Percentiles rank a stretch among this genome's conserved stretches.
These are phyloP conservation scores for Perccottus glenii DNA, from an alignment of 2,113 vertebrate genomes.

Conservation along the genomic window DNA sequence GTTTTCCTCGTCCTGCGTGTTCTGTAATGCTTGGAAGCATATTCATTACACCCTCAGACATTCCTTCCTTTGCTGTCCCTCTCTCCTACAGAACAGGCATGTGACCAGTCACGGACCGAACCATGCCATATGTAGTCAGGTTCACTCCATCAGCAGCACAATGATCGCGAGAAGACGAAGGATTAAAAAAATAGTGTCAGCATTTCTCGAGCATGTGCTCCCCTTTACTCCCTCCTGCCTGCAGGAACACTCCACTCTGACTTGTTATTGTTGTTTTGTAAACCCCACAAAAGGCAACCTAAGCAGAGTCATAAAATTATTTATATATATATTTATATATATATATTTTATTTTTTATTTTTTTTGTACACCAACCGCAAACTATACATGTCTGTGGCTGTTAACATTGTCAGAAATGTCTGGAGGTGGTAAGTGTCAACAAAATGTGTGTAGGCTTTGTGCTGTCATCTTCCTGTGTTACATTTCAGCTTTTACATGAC, in stretches of 20 bases:
- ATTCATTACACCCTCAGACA: conserved; percentile 64
- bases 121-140: conserved; percentile 73
- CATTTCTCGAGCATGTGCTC: conserved; percentile 55
- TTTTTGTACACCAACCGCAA: neutral
- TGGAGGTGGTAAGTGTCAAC: conserved; percentile 15
- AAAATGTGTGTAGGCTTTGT: neutral
- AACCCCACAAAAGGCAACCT: neutral
- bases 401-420: neutral
- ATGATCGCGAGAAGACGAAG: conserved; percentile 37
- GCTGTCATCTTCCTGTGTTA: neutral
- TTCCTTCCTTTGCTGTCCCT: conserved; percentile 35
- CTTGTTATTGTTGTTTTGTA: conserved; percentile 23
- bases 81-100: conserved; percentile 44
- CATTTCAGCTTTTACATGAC: conserved; percentile 18
- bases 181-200: conserved; percentile 50
- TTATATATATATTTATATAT: neutral
- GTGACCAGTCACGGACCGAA: conserved; percentile 44
- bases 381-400: neutral
- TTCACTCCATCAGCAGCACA: conserved; percentile 12
- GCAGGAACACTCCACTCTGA: conserved; percentile 20
- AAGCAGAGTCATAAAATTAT: neutral
- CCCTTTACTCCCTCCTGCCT: conserved; percentile 13
- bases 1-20: conserved; percentile 36
- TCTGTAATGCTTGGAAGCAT: conserved; percentile 39
- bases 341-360: too few species aligned